Evolutionary conservation across 2,797 vertebrate species (phyloP).

Genomic region (Danio aesculapii): DNA sequence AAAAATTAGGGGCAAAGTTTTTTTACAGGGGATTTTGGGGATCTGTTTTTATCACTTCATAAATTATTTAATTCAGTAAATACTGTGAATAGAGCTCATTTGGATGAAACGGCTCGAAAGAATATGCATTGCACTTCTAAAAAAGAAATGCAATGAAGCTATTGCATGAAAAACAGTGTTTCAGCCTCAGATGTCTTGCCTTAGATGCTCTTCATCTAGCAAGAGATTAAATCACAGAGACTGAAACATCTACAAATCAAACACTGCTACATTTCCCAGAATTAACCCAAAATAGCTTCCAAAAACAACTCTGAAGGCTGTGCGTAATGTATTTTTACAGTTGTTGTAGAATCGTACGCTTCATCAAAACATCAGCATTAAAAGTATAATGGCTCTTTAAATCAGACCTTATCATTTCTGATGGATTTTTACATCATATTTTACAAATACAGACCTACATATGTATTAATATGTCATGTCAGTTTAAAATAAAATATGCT

Average conservation of each 20-base stretch:
- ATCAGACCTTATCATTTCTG: constrained; percentile 4
- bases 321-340: constrained; percentile 30
- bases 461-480: neutral
- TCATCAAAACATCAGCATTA: constrained; percentile 18
- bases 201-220: neutral
- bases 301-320: constrained; percentile 9
- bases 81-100: too few relatives aligned
- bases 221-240: constrained; percentile 6
- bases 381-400: constrained; percentile 8
- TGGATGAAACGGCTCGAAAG: too few relatives aligned
- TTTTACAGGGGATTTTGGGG: too few relatives aligned
- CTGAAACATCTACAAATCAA: constrained; percentile 36
- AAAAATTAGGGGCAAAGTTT: too few relatives aligned
- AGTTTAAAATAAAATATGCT: too few relatives aligned
- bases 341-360: constrained; percentile 13
- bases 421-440: neutral
- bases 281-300: neutral
- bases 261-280: constrained; percentile 32
- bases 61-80: too few relatives aligned
- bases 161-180: too few relatives aligned
- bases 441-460: constrained; percentile 4
- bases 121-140: too few relatives aligned
- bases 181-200: too few relatives aligned
- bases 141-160: too few relatives aligned
- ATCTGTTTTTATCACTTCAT: too few relatives aligned